Evolutionary conservation across 2,797 vertebrate species (phyloP).

Genomic region (Pseudotriccus pelzelni): DNA sequence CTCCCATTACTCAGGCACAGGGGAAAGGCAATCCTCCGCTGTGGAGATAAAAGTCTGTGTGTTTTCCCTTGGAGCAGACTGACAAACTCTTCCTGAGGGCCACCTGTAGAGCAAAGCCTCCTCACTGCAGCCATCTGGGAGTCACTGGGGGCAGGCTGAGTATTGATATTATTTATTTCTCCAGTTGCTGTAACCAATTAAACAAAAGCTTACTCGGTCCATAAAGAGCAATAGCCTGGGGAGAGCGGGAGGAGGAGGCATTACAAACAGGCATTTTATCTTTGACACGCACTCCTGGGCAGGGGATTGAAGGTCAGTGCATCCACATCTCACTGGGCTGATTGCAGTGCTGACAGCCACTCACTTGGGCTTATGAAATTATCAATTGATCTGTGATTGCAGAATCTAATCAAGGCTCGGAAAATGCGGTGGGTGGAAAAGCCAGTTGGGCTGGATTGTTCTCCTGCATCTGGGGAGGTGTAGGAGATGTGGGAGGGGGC

Average conservation of each 20-base stretch:
- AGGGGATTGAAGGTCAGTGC: conserved; percentile 60
- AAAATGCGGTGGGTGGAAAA: not conserved
- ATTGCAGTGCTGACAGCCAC: conserved; percentile 61
- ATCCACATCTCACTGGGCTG: conserved; percentile 2
- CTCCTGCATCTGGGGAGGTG: not conserved
- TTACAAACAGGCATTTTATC: conserved; percentile 43
- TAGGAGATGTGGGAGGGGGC: not conserved
- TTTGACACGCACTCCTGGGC: not conserved
- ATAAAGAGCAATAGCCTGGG: conserved; percentile 27
- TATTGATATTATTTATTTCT: conserved; percentile 57
- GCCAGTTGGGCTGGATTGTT: conserved; percentile 21
- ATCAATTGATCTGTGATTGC: conserved; percentile 64
- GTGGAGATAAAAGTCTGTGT: not conserved
- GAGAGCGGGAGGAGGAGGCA: conserved; percentile 9
- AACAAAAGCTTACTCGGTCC: conserved; percentile 12
- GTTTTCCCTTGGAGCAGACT: not conserved
- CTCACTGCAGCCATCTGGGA: not conserved
- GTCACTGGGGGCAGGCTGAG: not conserved
- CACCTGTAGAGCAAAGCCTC: not conserved
- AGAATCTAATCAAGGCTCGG: conserved; percentile 49
- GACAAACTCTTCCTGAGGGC: not conserved
- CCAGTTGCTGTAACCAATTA: conserved; percentile 39
- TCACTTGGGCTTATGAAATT: conserved; percentile 62
- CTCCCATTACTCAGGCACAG: not conserved
- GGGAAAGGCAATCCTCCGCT: not conserved